A percentile compares a stretch with the other conserved stretches of the same genome.
Evolutionary conservation across 2,888 invertebrate genomes (phyloP).

Genomic region (Taenaris catops): DNA sequence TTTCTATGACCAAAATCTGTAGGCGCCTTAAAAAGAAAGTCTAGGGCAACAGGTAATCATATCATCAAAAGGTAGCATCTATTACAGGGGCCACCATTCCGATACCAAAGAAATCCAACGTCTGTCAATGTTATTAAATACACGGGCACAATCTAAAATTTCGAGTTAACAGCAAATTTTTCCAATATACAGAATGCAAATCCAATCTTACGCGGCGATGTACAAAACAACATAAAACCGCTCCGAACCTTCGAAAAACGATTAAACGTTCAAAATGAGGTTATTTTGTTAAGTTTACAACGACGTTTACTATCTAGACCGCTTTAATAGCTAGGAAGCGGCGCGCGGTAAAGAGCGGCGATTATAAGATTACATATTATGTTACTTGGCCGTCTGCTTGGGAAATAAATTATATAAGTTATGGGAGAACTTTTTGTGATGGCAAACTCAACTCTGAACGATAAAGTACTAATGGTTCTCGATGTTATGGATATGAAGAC

Average conservation of each 20-base stretch:
- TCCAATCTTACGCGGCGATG: constrained; percentile 17
- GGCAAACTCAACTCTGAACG: constrained; percentile 35
- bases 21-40: too few species aligned
- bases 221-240: constrained; percentile 28
- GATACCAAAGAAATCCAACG: too few species aligned
- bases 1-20: too few species aligned
- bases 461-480: constrained; percentile 21
- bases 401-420: constrained; percentile 67
- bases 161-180: too few species aligned
- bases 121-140: too few species aligned
- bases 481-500: too few species aligned
- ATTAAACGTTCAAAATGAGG: constrained; percentile 56
- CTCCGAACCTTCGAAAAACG: constrained; percentile 40
- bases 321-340: constrained; percentile 67
- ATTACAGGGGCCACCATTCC: too few species aligned
- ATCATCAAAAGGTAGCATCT: too few species aligned
- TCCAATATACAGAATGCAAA: constrained; percentile 26
- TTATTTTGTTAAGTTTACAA: constrained; percentile 64
- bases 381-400: constrained; percentile 44
- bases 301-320: constrained; percentile 70
- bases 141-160: too few species aligned
- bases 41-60: too few species aligned
- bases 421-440: constrained; percentile 56
- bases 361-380: constrained; percentile 45
- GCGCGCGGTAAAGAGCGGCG: constrained; percentile 45